phyloP scores from a whole-genome alignment of 2,888 invertebrate genomes.

The Eupsilia transversa region DNA sequence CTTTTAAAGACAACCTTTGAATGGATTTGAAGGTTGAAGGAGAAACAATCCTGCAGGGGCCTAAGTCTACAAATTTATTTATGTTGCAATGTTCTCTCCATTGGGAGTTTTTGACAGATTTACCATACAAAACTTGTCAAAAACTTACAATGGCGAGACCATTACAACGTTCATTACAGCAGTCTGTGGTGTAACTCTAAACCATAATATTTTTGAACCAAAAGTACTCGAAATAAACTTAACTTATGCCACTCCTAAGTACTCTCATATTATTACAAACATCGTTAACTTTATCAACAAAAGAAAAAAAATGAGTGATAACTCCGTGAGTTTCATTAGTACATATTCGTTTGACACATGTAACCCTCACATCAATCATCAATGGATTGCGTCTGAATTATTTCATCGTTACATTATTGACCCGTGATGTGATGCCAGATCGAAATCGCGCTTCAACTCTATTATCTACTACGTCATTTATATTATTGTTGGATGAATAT shows the following conservation, averaged over 20 bases:
- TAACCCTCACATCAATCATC: constrained; percentile 39
- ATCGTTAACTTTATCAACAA: not conserved
- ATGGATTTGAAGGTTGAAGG: no score
- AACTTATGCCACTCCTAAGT: not conserved
- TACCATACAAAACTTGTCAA: no score
- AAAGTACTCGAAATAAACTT: not conserved
- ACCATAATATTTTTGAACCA: no score
- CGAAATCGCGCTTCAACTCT: constrained; percentile 37
- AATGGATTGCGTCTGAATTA: constrained; percentile 59
- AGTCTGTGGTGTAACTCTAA: no score
- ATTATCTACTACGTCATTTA: constrained; percentile 30
- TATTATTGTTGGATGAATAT: not conserved
- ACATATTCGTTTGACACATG: constrained; percentile 29
- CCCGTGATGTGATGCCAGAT: constrained; percentile 41
- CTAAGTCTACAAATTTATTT: no score
- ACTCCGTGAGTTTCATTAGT: constrained; percentile 34
- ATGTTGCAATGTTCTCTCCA: no score
- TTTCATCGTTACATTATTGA: constrained; percentile 53
- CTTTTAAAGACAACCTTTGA: no score
- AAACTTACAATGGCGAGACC: no score
- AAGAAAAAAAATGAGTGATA: constrained; percentile 8
- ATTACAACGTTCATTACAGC: no score
- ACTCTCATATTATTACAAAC: not conserved
- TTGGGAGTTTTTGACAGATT: no score
- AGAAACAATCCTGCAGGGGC: no score